Base-by-base conservation (phyloP, 2,113 vertebrate species). In the Psilopsiagon aymara region DNA sequence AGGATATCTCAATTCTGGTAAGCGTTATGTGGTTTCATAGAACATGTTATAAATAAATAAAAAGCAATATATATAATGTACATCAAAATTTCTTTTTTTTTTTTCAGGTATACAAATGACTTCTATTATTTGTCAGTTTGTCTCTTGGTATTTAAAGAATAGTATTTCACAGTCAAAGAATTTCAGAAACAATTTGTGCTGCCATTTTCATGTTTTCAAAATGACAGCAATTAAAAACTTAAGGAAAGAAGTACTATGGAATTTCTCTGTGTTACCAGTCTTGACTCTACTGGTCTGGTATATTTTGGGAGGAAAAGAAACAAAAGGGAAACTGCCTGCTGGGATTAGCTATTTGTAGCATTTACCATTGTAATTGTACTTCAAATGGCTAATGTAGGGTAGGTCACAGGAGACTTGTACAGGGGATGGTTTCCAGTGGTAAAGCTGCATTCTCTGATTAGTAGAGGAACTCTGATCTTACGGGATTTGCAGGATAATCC, bases 311-410 rank as follows among this genome's bases (percentile, higher is more conserved):
- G 66, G 66, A 49, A 57, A 78, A 88, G 90, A 51, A 82, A 60
- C 57, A 70, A 44, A 66, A 44, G 41, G 43, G 47, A 16, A 59
- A 5, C 8, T 7, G 7, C 43, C 53, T 80, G 64, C 67, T 90
- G 79, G 85, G 60, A 92, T 83, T 43, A 93, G 68, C 35, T 71
- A 3, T 93, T 88, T 92, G 88, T 88, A 52, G 76, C 90, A 39
- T 93, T 96, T 95, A 88, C 19, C 27, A 1, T 3, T 70, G 86
- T 86, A 90, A 95, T 92, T 90, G 94, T 88, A 88, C 69, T 81
- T 60, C 43, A 93, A 93, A 81, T 31, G 82, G 86, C 88, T 92
- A 11, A 64, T 78, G 79, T 77, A 70, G 92, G 76, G 53, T 82
- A 95, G 84, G 66, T 59, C 92, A 88, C 94, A 39, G 1, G 80